A percentile compares a stretch with the other conserved stretches of the same genome.
Evolutionary conservation across 2,797 vertebrate species (phyloP).

Genomic region (Microcaecilia unicolor): DNA sequence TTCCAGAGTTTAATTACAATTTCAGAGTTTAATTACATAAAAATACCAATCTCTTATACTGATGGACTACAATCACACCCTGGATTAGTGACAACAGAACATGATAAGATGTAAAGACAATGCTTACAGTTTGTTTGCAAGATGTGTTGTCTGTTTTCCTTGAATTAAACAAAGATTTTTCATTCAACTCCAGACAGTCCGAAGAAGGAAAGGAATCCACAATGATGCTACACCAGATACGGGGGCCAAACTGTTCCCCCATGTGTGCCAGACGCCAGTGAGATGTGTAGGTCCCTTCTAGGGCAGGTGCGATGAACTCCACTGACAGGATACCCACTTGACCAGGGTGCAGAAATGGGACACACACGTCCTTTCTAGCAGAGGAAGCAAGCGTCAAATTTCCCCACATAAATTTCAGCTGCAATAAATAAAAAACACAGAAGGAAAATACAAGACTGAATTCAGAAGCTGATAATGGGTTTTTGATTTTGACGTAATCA

Average conservation of each 20-base stretch:
- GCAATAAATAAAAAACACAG: slow-evolving; percentile 8
- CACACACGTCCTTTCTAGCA: slow-evolving; percentile 75
- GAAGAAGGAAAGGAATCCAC: slow-evolving; percentile 65
- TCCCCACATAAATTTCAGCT: slow-evolving; percentile 98
- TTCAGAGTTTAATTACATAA: too few relatives aligned
- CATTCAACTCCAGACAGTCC: slow-evolving; percentile 13
- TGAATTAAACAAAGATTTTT: slow-evolving; percentile 11
- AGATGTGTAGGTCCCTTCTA: slow-evolving; percentile 93
- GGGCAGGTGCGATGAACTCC: slow-evolving; percentile 79
- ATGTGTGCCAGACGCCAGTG: slow-evolving; percentile 94
- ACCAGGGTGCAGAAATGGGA: slow-evolving; percentile 80
- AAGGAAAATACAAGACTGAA: too few relatives aligned
- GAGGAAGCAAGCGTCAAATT: slow-evolving; percentile 82
- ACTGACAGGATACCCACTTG: slow-evolving; percentile 89
- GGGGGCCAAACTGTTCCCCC: slow-evolving; percentile 89
- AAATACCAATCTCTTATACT: too few relatives aligned
- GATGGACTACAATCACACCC: too few relatives aligned
- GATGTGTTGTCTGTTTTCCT: slow-evolving; percentile 24
- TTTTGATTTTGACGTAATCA: too few relatives aligned
- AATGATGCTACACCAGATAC: slow-evolving; percentile 95
- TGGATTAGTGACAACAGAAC: too few relatives aligned
- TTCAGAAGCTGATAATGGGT: too few relatives aligned
- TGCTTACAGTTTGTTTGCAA: slow-evolving; percentile 67
- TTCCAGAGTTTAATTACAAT: too few relatives aligned
- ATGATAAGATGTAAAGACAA: too few relatives aligned